Evolutionary conservation across 2,888 invertebrate genomes (phyloP).

Genomic region (Agrochola circellaris): DNA sequence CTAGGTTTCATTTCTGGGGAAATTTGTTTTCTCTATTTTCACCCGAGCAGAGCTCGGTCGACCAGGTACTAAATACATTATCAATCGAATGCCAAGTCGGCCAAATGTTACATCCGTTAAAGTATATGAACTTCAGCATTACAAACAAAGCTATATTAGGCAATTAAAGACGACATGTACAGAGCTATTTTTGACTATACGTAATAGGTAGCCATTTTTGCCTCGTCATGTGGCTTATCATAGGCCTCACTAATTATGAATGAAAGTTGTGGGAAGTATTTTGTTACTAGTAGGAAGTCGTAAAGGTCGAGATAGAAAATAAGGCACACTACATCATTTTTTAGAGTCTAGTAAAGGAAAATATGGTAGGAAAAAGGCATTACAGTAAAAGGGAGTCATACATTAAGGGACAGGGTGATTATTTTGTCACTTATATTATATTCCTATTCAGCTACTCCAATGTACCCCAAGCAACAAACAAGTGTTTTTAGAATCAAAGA

Average conservation of each 20-base stretch:
- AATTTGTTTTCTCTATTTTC: no score
- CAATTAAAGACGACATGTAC: not conserved
- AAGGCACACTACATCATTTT: not conserved
- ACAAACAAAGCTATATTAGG: not conserved
- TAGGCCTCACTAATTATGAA: conserved; percentile 19
- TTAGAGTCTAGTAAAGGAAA: not conserved
- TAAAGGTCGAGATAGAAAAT: conserved; percentile 7
- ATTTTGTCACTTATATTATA: no score
- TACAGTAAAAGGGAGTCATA: no score
- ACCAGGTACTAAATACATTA: no score
- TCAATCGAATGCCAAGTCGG: conserved; percentile 2
- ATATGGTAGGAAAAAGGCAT: not conserved
- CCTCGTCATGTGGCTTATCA: conserved; percentile 23
- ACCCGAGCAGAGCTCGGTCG: no score
- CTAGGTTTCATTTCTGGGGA: no score
- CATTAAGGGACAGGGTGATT: no score
- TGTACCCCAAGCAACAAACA: no score
- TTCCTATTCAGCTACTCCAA: no score
- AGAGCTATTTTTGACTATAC: conserved; percentile 15
- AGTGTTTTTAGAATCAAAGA: no score
- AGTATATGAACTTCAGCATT: conserved; percentile 31
- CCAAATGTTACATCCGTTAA: conserved; percentile 23
- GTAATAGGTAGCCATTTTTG: not conserved
- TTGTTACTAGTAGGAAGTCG: not conserved
- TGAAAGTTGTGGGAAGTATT: conserved; percentile 29